Percentiles rank a stretch among this genome's conserved stretches.
phyloP scores from a whole-genome alignment of 2,113 vertebrate species.

The Burhinus bistriatus region DNA sequence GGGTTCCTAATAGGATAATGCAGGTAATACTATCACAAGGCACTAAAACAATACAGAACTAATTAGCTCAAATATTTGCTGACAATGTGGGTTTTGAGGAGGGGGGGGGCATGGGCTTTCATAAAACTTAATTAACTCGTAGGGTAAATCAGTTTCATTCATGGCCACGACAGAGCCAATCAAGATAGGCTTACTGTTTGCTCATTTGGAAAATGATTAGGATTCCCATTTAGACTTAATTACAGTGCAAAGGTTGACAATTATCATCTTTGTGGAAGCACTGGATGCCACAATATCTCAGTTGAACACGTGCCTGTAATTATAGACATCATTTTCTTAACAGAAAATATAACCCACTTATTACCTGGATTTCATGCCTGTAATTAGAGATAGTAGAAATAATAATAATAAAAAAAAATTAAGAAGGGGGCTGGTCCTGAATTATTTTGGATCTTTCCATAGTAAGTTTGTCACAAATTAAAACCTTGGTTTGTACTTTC shows the following conservation, averaged over 20 bases:
- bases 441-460: background rate
- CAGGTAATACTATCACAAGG: constrained; percentile 33
- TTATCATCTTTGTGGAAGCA: constrained; percentile 69
- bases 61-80: constrained; percentile 70
- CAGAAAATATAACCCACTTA: constrained; percentile 68
- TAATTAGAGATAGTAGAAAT: constrained; percentile 72
- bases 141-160: constrained; percentile 69
- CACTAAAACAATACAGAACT: constrained; percentile 51
- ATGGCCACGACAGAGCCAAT: constrained; percentile 62
- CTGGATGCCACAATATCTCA: constrained; percentile 66
- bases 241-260: constrained; percentile 78
- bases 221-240: constrained; percentile 78
- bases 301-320: constrained; percentile 72
- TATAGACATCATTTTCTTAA: constrained; percentile 73
- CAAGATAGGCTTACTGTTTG: constrained; percentile 64
- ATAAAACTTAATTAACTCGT: constrained; percentile 74
- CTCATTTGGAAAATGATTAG: constrained; percentile 75
- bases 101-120: constrained; percentile 30
- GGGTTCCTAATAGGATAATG: background rate
- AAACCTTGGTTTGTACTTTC: background rate
- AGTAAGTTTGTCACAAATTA: background rate
- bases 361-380: constrained; percentile 70
- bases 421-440: background rate
- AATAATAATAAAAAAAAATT: background rate
- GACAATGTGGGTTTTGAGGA: constrained; percentile 21